Evolutionary conservation across 2,113 vertebrate species (phyloP).

Genomic region (Andinoacara biseriatus): DNA sequence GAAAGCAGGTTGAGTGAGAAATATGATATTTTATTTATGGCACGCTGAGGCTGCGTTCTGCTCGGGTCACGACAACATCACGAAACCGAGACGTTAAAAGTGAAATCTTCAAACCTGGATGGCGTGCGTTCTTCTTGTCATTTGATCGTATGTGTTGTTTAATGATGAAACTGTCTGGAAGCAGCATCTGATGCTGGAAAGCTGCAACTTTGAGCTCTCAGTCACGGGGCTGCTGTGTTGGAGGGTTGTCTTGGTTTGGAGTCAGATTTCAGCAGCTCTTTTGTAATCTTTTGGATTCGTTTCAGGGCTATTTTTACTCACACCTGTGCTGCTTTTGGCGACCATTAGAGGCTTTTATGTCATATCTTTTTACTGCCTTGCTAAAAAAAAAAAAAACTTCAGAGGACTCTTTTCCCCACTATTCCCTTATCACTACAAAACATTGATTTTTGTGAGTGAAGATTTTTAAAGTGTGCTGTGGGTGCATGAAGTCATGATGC

Average conservation of each 20-base stretch:
- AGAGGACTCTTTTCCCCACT: background rate
- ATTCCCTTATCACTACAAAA: background rate
- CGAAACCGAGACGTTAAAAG: background rate
- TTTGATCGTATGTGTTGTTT: background rate
- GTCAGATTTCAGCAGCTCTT: slow-evolving; percentile 19
- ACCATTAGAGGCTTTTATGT: background rate
- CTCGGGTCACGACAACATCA: background rate
- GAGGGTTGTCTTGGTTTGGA: background rate
- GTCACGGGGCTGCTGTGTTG: background rate
- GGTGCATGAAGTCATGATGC: background rate
- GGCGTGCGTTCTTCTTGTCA: background rate
- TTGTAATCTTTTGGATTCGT: background rate
- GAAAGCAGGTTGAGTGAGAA: slow-evolving; percentile 13
- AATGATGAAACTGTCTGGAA: background rate
- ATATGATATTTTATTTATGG: background rate
- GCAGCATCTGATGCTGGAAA: background rate
- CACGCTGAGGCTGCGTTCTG: background rate
- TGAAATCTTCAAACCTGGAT: background rate
- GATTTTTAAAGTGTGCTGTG: background rate
- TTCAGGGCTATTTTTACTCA: slow-evolving; percentile 31
- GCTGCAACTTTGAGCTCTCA: background rate
- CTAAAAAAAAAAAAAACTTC: slow-evolving; percentile 13
- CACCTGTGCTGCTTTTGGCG: slow-evolving; percentile 1
- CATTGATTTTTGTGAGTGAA: background rate
- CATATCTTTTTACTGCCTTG: background rate